phyloP scores from a whole-genome alignment of 2,888 invertebrate species.

The Formica aserva region DNA sequence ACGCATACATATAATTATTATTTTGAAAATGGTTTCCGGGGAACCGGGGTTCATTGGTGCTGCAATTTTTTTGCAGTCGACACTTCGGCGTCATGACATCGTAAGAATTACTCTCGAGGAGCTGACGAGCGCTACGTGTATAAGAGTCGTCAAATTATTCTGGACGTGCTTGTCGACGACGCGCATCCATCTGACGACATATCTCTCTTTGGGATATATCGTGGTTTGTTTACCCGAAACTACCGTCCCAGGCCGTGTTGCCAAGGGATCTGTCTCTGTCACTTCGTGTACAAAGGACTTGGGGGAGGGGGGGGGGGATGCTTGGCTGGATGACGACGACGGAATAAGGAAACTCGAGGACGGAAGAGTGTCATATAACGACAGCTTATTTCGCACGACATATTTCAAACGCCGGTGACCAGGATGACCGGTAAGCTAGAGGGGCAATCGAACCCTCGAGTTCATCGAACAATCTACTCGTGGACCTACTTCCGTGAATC shows the following conservation, averaged over 20 bases:
- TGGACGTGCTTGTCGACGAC: constrained; percentile 51
- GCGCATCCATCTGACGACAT: constrained; percentile 41
- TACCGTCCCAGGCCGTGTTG: constrained; percentile 57
- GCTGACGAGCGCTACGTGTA: constrained; percentile 24
- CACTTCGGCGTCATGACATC: constrained; percentile 7
- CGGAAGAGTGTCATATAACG: constrained; percentile 46
- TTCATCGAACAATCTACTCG: constrained; percentile 15
- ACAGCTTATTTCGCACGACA: constrained; percentile 59
- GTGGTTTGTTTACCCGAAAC: constrained; percentile 67
- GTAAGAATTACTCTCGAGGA: constrained; percentile 34
- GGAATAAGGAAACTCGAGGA: constrained; percentile 17
- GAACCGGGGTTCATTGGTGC: background rate
- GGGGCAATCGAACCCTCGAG: background rate
- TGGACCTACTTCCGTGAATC: constrained; percentile 16
- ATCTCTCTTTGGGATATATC: constrained; percentile 59
- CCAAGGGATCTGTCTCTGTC: constrained; percentile 65
- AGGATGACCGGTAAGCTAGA: background rate
- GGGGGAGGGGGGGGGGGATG: constrained; percentile 3
- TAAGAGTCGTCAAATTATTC: constrained; percentile 61
- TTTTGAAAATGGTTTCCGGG: background rate
- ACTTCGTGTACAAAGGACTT: constrained; percentile 50
- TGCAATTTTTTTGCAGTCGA: background rate
- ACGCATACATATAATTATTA: background rate
- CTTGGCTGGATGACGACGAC: constrained; percentile 34
- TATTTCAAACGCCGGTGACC: constrained; percentile 22